phyloP scores from a whole-genome alignment of 2,797 vertebrate genomes.

The Mormyrus proboscirostris region DNA sequence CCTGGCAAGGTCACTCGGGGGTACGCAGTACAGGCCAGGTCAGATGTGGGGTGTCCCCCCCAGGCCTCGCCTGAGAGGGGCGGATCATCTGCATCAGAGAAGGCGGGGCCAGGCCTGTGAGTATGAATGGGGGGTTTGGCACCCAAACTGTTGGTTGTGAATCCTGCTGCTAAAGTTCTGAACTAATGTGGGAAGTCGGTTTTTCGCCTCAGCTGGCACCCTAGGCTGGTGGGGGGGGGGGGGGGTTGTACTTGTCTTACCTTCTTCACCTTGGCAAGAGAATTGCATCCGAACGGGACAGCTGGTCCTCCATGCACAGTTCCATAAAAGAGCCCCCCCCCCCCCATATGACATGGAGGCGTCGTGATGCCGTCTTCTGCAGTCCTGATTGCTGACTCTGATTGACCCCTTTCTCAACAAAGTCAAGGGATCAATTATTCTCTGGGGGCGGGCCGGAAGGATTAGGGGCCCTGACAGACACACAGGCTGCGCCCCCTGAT shows the following conservation, averaged over 20 bases:
- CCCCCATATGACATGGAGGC: neutral
- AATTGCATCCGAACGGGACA: neutral
- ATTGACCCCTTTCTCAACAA: constrained; percentile 27
- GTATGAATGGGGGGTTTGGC: neutral
- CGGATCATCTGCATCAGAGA: constrained; percentile 54
- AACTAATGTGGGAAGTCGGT: neutral
- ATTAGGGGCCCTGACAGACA: constrained; percentile 27
- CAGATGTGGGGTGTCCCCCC: constrained; percentile 49
- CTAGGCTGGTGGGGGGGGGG: neutral
- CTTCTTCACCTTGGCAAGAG: neutral
- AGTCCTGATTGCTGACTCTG: constrained; percentile 11
- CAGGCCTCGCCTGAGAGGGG: constrained; percentile 46
- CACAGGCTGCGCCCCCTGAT: constrained; percentile 34
- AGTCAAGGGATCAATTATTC: constrained; percentile 32
- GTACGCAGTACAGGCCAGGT: constrained; percentile 32
- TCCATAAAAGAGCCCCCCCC: neutral
- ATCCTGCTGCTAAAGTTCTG: neutral
- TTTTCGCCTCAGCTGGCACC: neutral
- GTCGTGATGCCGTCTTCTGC: neutral
- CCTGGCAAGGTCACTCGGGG: neutral
- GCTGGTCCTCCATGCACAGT: neutral
- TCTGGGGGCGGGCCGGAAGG: neutral
- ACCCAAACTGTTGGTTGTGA: neutral
- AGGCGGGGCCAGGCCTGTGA: constrained; percentile 33
- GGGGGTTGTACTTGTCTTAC: neutral